A percentile compares a stretch with the other conserved stretches of the same genome.
Evolutionary conservation across 2,113 vertebrate genomes (phyloP).

Genomic region (Argyrosomus japonicus): DNA sequence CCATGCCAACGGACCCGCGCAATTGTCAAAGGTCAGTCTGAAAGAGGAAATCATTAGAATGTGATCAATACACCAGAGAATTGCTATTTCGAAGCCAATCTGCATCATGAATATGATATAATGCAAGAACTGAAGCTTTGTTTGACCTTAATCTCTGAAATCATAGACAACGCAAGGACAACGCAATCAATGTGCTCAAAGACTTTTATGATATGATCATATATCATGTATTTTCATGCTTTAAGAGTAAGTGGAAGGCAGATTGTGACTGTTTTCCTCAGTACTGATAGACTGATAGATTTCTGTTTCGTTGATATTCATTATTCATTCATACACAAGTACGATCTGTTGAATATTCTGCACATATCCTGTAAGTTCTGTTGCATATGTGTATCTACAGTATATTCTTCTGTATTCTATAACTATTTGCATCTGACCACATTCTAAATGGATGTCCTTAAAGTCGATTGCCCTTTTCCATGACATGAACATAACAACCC

Average conservation of each 20-base stretch:
- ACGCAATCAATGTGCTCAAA: neutral
- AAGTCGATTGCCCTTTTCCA: neutral
- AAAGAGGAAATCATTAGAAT: conserved; percentile 22
- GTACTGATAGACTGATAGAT: neutral
- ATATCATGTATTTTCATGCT: neutral
- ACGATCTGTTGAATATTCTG: neutral
- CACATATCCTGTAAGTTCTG: neutral
- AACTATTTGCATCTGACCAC: neutral
- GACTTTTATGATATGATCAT: neutral
- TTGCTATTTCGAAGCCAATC: neutral
- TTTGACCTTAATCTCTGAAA: conserved; percentile 15
- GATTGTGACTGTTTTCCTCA: neutral
- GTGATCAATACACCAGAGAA: conserved; percentile 28
- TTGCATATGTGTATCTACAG: neutral
- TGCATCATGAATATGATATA: neutral
- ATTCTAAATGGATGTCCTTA: neutral
- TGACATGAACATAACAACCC: neutral
- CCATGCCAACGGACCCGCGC: conserved; percentile 70
- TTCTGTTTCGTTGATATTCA: neutral
- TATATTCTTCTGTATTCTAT: neutral
- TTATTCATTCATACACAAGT: neutral
- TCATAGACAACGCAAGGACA: conserved; percentile 6
- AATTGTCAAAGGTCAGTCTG: conserved; percentile 80
- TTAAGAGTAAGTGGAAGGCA: neutral
- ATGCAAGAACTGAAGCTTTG: neutral